Base-by-base conservation (phyloP, 2,888 invertebrate genomes). In the Germaria angustata region DNA sequence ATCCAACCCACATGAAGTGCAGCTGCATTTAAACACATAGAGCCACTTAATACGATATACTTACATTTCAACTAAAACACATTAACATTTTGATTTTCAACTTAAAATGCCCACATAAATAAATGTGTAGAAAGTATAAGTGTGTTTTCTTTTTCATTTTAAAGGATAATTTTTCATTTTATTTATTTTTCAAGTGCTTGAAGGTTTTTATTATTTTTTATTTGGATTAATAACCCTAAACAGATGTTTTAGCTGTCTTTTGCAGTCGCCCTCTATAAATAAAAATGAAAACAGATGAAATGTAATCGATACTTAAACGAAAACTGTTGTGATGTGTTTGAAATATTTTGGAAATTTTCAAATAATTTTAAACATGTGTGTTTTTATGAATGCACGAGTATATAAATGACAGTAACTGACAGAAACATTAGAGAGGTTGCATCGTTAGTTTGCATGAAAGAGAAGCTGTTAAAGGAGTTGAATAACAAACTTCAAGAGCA, bases 1-100 rank as follows among this genome's bases (percentile, higher is more conserved):
- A 77, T 55, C 72, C 77, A 78, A 44, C 77, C 81, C 81, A 81
- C 72, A 73, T 81, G 77, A 73, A 73, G 20, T 36, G 72, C 81
- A 81, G 81, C 81, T 81, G 81, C 59, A 71, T 71, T 71, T 57
- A 55, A 78, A 63, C n/a, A n/a, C n/a, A n/a, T 49, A 41, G 28
- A 39, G 51, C 22, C 41, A 69, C n/a, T n/a, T n/a, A 51, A 17
- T 41, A 41, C 17, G 28, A 59, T 11, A 57, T 49, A 9, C n/a
- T n/a, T 28, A 28, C 20, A 55, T 76, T 36, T 36, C 15, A 55
- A 41, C 28, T 44, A 69, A 77, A 69, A 61, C 17, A 24, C 28
- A 41, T 69, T 44, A 36, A 61, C 53, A 22, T 44, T 39, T 69
- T 34, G 61, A 39, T 57, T 36, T 78, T 22, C 15, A 51, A 34